Conservation (phyloP, 2,888 invertebrate species). For the Drosophila planitibia region DNA sequence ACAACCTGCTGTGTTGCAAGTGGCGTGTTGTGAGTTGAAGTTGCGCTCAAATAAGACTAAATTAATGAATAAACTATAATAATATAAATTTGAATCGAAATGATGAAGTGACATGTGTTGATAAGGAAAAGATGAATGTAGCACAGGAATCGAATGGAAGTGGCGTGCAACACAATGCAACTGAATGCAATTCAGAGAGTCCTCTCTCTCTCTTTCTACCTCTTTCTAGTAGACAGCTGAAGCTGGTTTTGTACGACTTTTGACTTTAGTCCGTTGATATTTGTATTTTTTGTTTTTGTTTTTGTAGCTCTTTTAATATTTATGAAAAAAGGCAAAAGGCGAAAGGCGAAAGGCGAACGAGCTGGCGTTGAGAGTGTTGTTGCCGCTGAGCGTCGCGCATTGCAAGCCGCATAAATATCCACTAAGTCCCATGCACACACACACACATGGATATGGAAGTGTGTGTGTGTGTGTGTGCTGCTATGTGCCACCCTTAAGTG, state of each 20-base stretch:
- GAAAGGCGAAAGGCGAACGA: slow-evolving; percentile 34
- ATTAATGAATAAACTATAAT: slow-evolving; percentile 2
- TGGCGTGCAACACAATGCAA: slow-evolving; percentile 32
- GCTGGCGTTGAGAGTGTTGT: slow-evolving; percentile 23
- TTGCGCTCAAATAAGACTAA: not conserved
- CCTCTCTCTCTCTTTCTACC: not conserved
- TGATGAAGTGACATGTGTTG: not conserved
- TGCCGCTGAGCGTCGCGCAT: slow-evolving; percentile 56
- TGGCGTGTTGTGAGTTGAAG: not conserved
- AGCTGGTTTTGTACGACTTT: slow-evolving; percentile 58
- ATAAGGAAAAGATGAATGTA: not conserved
- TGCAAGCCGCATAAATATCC: slow-evolving; percentile 77
- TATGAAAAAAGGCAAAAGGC: slow-evolving; percentile 68
- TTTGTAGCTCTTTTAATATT: slow-evolving; percentile 73
- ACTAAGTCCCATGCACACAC: slow-evolving; percentile 64
- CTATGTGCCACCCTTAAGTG: slow-evolving; percentile 68
- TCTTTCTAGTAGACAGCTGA: slow-evolving; percentile 3
- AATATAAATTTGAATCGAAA: not conserved
- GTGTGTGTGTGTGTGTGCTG: slow-evolving; percentile 30
- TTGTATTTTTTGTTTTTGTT: slow-evolving; percentile 20
- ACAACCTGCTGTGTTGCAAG: slow-evolving; percentile 24
- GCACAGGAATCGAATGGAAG: not conserved
- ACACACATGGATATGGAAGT: slow-evolving; percentile 9
- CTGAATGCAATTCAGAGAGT: slow-evolving; percentile 20
- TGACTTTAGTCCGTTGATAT: slow-evolving; percentile 63